These are phyloP conservation scores for Hyles euphorbiae DNA, from an alignment of 1,140 invertebrate species.

Conservation along the genomic window DNA sequence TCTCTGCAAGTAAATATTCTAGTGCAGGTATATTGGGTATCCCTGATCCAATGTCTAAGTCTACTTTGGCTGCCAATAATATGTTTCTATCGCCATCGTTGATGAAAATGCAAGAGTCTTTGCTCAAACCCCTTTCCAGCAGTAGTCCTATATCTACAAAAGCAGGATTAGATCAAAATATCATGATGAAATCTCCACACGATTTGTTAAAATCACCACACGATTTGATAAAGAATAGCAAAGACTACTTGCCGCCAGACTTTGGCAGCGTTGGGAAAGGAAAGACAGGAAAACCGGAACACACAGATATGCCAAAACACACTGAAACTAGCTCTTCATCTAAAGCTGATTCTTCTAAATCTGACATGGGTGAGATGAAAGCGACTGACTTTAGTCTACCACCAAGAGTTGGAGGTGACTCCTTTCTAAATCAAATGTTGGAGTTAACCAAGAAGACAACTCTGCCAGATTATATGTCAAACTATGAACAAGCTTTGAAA, in stretches of 20 bases:
- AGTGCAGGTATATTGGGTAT: conserved; percentile 77
- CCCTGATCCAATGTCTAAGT: conserved; percentile 81
- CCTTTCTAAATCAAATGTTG: conserved; percentile 72
- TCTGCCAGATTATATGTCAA: conserved; percentile 63
- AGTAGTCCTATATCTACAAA: conserved; percentile 67
- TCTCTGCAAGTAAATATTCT: conserved; percentile 78
- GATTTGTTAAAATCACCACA: conserved; percentile 59
- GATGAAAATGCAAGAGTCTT: conserved; percentile 73
- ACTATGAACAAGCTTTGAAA: conserved; percentile 64
- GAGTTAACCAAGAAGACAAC: conserved; percentile 73
- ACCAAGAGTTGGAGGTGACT: conserved; percentile 56
- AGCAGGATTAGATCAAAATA: conserved; percentile 59
- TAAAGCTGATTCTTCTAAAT: conserved; percentile 49
- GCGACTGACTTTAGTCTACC: conserved; percentile 60
- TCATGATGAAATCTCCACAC: conserved; percentile 67
- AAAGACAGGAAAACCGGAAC: conserved; percentile 50
- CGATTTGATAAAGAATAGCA: conserved; percentile 64
- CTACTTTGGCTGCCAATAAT: conserved; percentile 81
- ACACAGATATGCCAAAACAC: conserved; percentile 38
- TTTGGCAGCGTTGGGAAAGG: conserved; percentile 65
- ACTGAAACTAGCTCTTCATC: conserved; percentile 38
- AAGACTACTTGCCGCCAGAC: conserved; percentile 72
- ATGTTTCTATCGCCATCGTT: conserved; percentile 78
- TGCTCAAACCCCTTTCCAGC: conserved; percentile 67
- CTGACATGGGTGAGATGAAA: conserved; percentile 39